Conservation (phyloP, 2,113 vertebrate species). For the Onychorhynchus coronatus region DNA sequence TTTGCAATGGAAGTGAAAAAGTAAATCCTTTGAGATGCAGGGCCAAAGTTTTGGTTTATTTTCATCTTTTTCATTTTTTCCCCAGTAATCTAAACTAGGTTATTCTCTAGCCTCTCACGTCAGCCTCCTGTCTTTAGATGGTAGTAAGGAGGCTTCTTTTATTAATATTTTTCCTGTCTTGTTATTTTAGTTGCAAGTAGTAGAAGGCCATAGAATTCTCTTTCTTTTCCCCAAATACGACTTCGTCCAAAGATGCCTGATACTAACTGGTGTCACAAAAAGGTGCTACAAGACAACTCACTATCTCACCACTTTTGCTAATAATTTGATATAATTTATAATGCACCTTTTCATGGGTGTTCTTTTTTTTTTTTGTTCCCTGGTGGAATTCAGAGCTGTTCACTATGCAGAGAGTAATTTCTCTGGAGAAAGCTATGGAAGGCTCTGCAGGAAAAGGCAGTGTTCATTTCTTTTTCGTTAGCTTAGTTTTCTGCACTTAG, state of each 20-base stretch:
- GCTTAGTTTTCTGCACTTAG: background rate
- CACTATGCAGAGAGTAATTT: background rate
- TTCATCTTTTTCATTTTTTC: background rate
- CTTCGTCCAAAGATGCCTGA: background rate
- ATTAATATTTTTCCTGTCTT: background rate
- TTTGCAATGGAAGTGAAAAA: background rate
- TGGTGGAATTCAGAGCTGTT: background rate
- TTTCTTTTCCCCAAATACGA: background rate
- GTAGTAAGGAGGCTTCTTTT: background rate
- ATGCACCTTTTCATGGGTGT: fast-evolving
- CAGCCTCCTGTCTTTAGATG: background rate
- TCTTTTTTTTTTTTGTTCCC: background rate
- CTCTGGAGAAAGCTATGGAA: background rate
- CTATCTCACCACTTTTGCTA: background rate
- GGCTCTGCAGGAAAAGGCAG: background rate
- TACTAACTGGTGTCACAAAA: background rate
- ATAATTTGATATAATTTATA: background rate
- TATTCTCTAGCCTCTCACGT: background rate
- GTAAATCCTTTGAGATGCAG: background rate
- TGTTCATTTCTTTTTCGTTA: background rate
- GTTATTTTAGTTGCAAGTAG: background rate
- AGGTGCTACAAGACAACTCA: background rate
- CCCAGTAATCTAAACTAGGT: background rate
- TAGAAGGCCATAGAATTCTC: background rate
- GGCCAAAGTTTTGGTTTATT: background rate